phyloP scores from a whole-genome alignment of 2,888 invertebrate species.

The Hybos culiciformis region DNA sequence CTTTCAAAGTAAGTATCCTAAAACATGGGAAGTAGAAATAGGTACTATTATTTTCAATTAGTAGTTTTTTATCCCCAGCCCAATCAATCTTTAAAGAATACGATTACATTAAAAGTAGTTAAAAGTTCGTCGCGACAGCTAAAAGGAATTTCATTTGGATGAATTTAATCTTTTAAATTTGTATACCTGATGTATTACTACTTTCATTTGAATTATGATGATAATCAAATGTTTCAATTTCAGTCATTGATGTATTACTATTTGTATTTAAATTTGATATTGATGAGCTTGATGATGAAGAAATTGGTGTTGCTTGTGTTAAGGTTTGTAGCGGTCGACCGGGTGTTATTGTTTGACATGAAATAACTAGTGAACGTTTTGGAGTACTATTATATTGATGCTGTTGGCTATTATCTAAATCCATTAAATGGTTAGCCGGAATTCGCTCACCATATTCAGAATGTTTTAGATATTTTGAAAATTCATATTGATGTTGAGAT shows the following conservation, averaged over 20 bases:
- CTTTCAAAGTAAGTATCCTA: too few relatives aligned
- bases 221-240: conserved; percentile 21
- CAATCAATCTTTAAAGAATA: too few relatives aligned
- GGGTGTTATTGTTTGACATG: background rate
- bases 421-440: conserved; percentile 24
- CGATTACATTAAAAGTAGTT: too few relatives aligned
- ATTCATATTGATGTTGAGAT: conserved; percentile 32
- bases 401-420: conserved; percentile 27
- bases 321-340: background rate
- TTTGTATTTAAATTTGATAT: background rate
- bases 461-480: conserved; percentile 33
- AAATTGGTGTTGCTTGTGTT: background rate
- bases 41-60: too few relatives aligned
- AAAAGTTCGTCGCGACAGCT: too few relatives aligned
- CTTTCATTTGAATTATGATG: conserved; percentile 30
- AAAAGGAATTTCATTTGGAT: too few relatives aligned
- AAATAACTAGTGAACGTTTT: background rate
- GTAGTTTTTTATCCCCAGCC: too few relatives aligned
- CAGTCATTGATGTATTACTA: background rate
- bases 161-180: conserved; percentile 6
- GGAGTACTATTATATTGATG: background rate
- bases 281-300: background rate
- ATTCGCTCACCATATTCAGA: conserved; percentile 25
- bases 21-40: too few relatives aligned
- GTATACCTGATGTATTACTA: conserved; percentile 3